Conservation (phyloP, 2,113 vertebrate genomes). For the Xyrauchen texanus region DNA sequence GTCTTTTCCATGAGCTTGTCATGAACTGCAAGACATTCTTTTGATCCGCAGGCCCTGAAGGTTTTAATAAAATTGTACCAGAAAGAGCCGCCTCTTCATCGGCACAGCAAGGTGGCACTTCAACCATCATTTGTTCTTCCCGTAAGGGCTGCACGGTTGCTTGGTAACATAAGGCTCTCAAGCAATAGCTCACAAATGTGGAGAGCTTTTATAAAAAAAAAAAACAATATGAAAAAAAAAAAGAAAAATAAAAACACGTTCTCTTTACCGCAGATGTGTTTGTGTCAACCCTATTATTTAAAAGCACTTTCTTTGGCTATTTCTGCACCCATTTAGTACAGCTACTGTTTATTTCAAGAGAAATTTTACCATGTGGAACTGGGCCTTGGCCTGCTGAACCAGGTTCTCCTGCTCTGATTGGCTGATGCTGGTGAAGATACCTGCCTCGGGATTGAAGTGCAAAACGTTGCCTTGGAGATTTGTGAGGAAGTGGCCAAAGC, state of each 20-base stretch:
- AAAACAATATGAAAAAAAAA: too few species aligned
- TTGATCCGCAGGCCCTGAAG: slow-evolving; percentile 39
- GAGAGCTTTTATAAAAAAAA: slow-evolving; percentile 25
- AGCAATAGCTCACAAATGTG: slow-evolving; percentile 47
- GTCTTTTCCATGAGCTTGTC: slow-evolving; percentile 2
- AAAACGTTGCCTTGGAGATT: slow-evolving; percentile 91
- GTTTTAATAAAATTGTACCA: slow-evolving; percentile 44
- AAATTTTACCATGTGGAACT: slow-evolving; percentile 93
- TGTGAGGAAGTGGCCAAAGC: slow-evolving; percentile 93
- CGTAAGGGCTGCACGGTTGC: slow-evolving; percentile 49
- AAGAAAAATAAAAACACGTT: background rate
- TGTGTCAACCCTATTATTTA: slow-evolving; percentile 49
- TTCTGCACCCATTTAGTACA: background rate
- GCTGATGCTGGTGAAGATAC: slow-evolving; percentile 92
- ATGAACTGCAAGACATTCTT: slow-evolving; percentile 20
- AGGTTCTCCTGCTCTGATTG: slow-evolving; percentile 87
- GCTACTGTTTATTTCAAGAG: background rate
- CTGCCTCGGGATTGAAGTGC: slow-evolving; percentile 91
- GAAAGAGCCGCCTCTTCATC: slow-evolving; percentile 28
- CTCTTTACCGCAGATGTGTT: slow-evolving; percentile 31
- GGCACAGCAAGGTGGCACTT: slow-evolving; percentile 54
- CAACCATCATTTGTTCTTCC: slow-evolving; percentile 55
- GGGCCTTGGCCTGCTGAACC: slow-evolving; percentile 92
- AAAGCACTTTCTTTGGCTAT: slow-evolving; percentile 22
- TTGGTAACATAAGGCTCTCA: slow-evolving; percentile 51